Conservation (phyloP, 2,113 vertebrate genomes). For the Pelusios castaneus region DNA sequence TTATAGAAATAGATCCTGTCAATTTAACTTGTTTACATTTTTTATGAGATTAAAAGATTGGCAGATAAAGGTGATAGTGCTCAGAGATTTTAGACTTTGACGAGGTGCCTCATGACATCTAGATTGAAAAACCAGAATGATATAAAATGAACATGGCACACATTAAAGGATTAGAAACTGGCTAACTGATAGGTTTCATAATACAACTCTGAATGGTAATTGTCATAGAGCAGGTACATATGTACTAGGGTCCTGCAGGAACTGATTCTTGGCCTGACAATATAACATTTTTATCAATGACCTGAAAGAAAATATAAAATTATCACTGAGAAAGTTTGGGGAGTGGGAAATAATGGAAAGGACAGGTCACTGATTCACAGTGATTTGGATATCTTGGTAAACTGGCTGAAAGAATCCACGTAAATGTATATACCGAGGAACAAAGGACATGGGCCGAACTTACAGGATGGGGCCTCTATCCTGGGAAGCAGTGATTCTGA, state of each 20-base stretch:
- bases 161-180: neutral
- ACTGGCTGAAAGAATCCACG: too few relatives aligned
- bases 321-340: neutral
- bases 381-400: neutral
- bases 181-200: neutral
- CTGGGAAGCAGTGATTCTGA: neutral
- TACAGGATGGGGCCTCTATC: neutral
- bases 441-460: neutral
- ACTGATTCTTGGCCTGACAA: neutral
- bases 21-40: neutral
- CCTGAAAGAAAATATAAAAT: neutral
- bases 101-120: neutral
- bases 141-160: neutral
- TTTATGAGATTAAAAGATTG: neutral
- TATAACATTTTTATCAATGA: neutral
- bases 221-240: neutral
- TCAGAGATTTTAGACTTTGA: neutral
- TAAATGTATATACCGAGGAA: neutral
- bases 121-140: neutral
- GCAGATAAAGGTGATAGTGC: neutral
- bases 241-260: neutral
- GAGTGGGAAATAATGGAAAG: neutral
- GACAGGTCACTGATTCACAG: neutral
- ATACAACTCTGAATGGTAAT: neutral
- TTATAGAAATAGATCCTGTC: neutral